A percentile compares a stretch with the other conserved stretches of the same genome.
phyloP scores from a whole-genome alignment of 2,797 vertebrate species.

The Lithobates sylvaticus region DNA sequence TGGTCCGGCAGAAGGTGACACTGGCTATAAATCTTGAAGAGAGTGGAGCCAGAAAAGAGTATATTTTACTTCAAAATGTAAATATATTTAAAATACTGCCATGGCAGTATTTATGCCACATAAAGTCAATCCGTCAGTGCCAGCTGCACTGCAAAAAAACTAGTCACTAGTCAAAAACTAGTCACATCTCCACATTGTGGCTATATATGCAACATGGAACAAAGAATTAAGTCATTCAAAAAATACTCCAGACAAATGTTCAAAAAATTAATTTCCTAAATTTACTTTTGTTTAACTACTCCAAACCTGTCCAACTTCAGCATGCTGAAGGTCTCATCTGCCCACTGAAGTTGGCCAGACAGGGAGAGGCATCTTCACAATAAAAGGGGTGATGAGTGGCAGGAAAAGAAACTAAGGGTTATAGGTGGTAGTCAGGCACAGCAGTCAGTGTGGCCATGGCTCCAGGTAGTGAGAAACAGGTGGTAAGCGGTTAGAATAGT shows the following conservation, averaged over 20 bases:
- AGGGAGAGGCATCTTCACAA: too few relatives aligned
- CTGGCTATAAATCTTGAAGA: constrained; percentile 68
- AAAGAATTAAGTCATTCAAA: neutral
- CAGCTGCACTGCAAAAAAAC: constrained; percentile 60
- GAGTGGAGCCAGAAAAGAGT: constrained; percentile 66
- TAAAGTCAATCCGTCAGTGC: constrained; percentile 63
- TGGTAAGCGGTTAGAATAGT: too few relatives aligned
- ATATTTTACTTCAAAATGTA: constrained; percentile 65
- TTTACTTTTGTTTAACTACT: too few relatives aligned
- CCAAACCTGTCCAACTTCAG: too few relatives aligned
- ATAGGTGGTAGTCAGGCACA: too few relatives aligned
- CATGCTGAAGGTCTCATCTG: too few relatives aligned
- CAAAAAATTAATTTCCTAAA: constrained; percentile 10
- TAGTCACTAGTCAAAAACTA: constrained; percentile 64
- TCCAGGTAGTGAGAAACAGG: too few relatives aligned
- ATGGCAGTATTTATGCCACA: constrained; percentile 69
- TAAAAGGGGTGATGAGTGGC: too few relatives aligned
- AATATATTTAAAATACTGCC: constrained; percentile 73
- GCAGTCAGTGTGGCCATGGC: too few relatives aligned
- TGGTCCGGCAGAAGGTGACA: constrained; percentile 70
- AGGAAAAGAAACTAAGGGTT: too few relatives aligned
- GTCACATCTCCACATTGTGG: constrained; percentile 10
- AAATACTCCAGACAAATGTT: constrained; percentile 43
- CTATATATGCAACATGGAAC: neutral
- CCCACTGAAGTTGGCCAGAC: too few relatives aligned